Evolutionary conservation across 30 jellyfish, hydroid and myxozoan species (phyloP), one percentile per base, ranked within the genome.

Genomic region (Calvadosia cruxmelitensis): DNA sequence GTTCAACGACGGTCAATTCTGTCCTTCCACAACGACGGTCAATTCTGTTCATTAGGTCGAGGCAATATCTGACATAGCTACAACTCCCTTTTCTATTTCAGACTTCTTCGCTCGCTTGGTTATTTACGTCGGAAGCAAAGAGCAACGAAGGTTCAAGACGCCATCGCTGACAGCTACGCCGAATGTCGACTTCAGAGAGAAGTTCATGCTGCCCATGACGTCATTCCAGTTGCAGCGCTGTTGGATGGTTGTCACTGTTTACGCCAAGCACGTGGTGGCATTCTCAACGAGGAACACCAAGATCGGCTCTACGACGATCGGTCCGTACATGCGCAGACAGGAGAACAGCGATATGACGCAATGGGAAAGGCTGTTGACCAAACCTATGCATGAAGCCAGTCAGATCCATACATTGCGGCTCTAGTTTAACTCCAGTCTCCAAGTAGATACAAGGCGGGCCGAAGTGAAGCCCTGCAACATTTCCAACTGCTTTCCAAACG

Each of bases 261-360:
- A 34, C 63, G 80, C 84, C 52, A 89, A 82, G 50, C 79, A 75
- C 10, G 29, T 42, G 34, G 83, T 36, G 28, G 68, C 29, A 35
- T 52, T 82, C 0, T 3, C 10, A 5, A 25, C 25, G 24, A 62
- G 33, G 5, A 63, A 73, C 24, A 29, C 42, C 20, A 82, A 81
- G 79, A 82, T 82, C 1, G 98, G 98, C 33, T 31, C 80, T 25
- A 69, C 93, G 26, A 81, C 80, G 1, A 89, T 89, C 67, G 95
- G 98, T 0, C 98, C 98, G 57, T 89, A 89, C 61, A 89, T 89
- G 98, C 67, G 78, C 29, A 84, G 72, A 32, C 82, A 49, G 31
- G 35, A 34, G n/a, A 49, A 71, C 16, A 48, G 76, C 3, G 57
- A 42, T 10, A 53, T 76, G 31, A 73, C 94, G 7, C 98, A 89